Evolutionary conservation across 2,888 invertebrate species (phyloP).

Genomic region (Arge pagana): DNA sequence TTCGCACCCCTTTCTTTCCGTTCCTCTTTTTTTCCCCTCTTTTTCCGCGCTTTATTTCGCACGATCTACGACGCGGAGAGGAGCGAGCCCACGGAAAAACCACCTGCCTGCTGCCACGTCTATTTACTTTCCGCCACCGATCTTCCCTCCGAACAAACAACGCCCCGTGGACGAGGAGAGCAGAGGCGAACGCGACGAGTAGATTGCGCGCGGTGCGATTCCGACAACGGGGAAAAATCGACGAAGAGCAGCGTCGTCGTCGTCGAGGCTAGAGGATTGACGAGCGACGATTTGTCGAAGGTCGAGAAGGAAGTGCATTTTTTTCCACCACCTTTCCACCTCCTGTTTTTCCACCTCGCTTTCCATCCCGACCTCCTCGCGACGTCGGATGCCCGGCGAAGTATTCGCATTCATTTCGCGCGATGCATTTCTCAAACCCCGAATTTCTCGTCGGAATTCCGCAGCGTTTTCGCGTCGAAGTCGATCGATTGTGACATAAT

Average conservation of each 20-base stretch:
- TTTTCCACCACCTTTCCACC: neutral
- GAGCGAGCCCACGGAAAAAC: slow-evolving; percentile 1
- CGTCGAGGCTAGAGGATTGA: slow-evolving; percentile 18
- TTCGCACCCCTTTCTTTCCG: neutral
- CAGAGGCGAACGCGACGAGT: slow-evolving; percentile 30
- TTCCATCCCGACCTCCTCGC: too few relatives aligned
- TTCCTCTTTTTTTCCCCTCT: neutral
- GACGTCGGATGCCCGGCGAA: too few relatives aligned
- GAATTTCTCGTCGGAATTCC: too few relatives aligned
- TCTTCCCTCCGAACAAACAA: slow-evolving; percentile 44
- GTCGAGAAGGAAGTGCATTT: slow-evolving; percentile 11
- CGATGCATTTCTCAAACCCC: too few relatives aligned
- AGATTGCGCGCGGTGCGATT: slow-evolving; percentile 15
- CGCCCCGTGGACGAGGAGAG: slow-evolving; percentile 29
- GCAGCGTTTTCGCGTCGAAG: too few relatives aligned
- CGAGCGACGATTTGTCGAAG: slow-evolving; percentile 19
- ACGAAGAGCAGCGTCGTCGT: too few relatives aligned
- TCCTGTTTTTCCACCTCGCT: neutral
- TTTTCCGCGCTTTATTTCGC: slow-evolving; percentile 4
- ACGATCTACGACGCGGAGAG: too few relatives aligned
- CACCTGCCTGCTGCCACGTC: neutral
- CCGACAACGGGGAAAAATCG: too few relatives aligned
- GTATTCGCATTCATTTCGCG: too few relatives aligned
- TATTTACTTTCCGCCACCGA: slow-evolving; percentile 27
- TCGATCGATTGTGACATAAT: too few relatives aligned